phyloP scores from a whole-genome alignment of 2,113 vertebrate species.

The Acrocephalus arundinaceus region DNA sequence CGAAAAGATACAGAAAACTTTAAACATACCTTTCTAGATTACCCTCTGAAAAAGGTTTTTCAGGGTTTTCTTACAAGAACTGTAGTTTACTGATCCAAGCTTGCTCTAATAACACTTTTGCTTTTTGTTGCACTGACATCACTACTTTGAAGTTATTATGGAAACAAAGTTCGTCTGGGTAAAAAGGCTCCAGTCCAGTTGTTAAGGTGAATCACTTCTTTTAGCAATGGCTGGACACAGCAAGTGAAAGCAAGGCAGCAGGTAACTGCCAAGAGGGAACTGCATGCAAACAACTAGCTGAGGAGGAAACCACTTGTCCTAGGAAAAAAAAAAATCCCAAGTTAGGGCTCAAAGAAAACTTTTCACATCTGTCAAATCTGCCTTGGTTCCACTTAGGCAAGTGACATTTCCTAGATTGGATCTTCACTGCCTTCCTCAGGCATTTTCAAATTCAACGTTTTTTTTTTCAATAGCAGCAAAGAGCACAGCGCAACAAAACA shows the following conservation, averaged over 20 bases:
- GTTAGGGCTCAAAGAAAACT: not conserved
- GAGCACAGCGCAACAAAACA: not conserved
- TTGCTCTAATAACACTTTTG: not conserved
- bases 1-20: not conserved
- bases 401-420: not conserved
- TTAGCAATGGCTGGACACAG: not conserved
- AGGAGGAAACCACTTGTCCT: not conserved
- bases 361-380: not conserved
- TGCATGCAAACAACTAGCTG: not conserved
- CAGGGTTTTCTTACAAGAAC: not conserved
- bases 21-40: not conserved
- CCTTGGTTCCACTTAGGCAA: not conserved
- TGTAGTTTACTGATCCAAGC: not conserved
- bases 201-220: not conserved
- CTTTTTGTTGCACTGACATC: not conserved
- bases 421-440: not conserved
- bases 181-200: not conserved
- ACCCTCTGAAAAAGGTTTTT: not conserved
- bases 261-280: not conserved
- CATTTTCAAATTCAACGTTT: not conserved
- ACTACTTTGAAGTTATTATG: not conserved
- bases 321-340: not conserved
- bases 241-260: not conserved
- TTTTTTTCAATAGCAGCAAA: not conserved
- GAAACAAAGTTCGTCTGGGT: not conserved